Base-by-base conservation (phyloP, 2,797 vertebrate genomes). In the Diceros bicornis region DNA sequence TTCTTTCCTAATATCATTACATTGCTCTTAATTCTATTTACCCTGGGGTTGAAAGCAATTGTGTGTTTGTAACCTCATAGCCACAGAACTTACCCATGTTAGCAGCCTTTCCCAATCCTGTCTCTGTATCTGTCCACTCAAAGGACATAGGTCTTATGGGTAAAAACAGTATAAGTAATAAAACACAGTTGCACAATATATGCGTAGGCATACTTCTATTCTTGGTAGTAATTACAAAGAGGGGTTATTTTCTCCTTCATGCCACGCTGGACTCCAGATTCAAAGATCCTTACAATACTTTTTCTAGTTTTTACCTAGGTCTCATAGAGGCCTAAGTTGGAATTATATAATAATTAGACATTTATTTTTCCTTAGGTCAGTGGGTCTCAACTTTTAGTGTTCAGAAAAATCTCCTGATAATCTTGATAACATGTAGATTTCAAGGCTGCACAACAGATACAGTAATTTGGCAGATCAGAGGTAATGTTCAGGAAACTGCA, bases 291-390 rank as follows among this genome's bases (percentile, higher is more conserved):
- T 91, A 11, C 83, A 47, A 62, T 68, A 18, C 7, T 6, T 74
- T 74, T 89, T 95, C 13, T 32, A 10, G 0, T 89, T 78, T 89
- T 20, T 68, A 79, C 17, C 16, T 59, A 66, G 44, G 7, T 74
- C 37, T 93, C 41, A 55, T 66, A 25, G 21, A 84, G 37, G 3
- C 50, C 55, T 78, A 84, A 59, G 9, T 59, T 74, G 13, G n/a
- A 89, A 84, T 95, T 57, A 52, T 44, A 25, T 79, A 92, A 78
- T 79, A 85, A 85, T 37, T 17, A 52, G 57, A 2, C n/a, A 89
- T 82, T 37, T 62, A 3, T 47, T 71, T 90, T 75, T 86, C 4
- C 34, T n/a, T 37, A 68, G 23, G 11, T 52, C 2, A 41, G 3
- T 57, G 13, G 18, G 4, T 71, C 27, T 83, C 14, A 86, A 59